A percentile compares a stretch with the other conserved stretches of the same genome.
phyloP scores from a whole-genome alignment of 2,888 invertebrate genomes.

The Drosophila rubida region DNA sequence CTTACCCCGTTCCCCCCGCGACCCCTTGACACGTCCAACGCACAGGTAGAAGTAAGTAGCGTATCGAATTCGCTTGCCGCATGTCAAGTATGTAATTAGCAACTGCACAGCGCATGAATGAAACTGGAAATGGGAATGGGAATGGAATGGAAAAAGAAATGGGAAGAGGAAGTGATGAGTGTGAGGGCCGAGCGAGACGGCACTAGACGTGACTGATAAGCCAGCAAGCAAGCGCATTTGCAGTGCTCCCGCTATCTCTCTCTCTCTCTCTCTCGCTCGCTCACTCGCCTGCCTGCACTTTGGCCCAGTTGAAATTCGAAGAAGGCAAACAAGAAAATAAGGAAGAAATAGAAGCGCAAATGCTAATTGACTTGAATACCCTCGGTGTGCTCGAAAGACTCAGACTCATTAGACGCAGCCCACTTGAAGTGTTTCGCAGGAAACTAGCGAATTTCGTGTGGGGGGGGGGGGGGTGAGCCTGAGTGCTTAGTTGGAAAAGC shows the following conservation, averaged over 20 bases:
- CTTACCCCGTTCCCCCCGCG: not conserved
- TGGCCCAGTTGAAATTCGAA: slow-evolving; percentile 18
- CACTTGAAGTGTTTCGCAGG: not conserved
- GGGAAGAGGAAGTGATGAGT: slow-evolving; percentile 6
- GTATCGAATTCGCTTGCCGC: slow-evolving; percentile 39
- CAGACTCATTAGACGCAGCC: not conserved
- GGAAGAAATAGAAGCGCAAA: too few species aligned
- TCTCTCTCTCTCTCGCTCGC: not conserved
- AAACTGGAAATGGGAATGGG: slow-evolving; percentile 6
- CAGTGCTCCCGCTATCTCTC: not conserved
- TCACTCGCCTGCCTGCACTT: not conserved
- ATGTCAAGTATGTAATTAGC: slow-evolving; percentile 57
- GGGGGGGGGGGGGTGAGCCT: too few species aligned
- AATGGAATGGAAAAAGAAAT: slow-evolving; percentile 11
- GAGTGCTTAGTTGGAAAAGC: not conserved
- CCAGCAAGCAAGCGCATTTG: not conserved
- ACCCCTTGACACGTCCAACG: not conserved
- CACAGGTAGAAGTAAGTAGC: slow-evolving; percentile 12
- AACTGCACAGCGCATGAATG: slow-evolving; percentile 31
- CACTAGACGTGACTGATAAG: not conserved
- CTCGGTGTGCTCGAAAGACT: not conserved
- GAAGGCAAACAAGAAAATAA: too few species aligned
- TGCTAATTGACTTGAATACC: slow-evolving; percentile 13
- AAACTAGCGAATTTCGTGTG: not conserved
- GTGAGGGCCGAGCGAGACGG: not conserved